Percentiles rank a stretch among this genome's conserved stretches.
Conservation (phyloP, 2,888 invertebrate genomes). For the Bugulina stolonifera region DNA sequence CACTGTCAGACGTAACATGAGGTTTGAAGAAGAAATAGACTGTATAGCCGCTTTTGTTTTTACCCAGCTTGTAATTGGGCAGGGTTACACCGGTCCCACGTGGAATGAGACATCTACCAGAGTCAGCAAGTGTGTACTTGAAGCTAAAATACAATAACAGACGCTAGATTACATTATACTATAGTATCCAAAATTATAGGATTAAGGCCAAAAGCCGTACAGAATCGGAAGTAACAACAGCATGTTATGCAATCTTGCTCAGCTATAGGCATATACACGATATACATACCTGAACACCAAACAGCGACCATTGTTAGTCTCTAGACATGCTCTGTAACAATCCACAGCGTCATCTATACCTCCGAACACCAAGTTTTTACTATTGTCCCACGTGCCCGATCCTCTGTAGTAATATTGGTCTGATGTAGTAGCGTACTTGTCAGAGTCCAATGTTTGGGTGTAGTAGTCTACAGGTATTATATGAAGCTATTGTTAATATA, state of each 20-base stretch:
- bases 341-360: background rate
- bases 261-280: background rate
- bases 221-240: background rate
- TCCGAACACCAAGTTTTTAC: background rate
- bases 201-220: background rate
- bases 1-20: background rate
- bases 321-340: conserved; percentile 2
- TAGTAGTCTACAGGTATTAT: too few relatives aligned
- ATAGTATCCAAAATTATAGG: too few relatives aligned
- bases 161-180: too few relatives aligned
- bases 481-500: too few relatives aligned
- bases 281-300: background rate
- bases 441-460: background rate
- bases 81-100: background rate
- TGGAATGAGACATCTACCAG: background rate
- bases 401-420: background rate
- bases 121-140: background rate
- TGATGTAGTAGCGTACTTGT: background rate
- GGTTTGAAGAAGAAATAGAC: background rate
- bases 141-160: too few relatives aligned
- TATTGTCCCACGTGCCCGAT: background rate
- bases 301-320: background rate
- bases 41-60: background rate
- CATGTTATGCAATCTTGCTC: background rate
- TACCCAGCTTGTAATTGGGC: background rate